Percentiles rank a stretch among this genome's conserved stretches.
phyloP scores from a whole-genome alignment of 1,140 invertebrate species.

The Samia ricini region DNA sequence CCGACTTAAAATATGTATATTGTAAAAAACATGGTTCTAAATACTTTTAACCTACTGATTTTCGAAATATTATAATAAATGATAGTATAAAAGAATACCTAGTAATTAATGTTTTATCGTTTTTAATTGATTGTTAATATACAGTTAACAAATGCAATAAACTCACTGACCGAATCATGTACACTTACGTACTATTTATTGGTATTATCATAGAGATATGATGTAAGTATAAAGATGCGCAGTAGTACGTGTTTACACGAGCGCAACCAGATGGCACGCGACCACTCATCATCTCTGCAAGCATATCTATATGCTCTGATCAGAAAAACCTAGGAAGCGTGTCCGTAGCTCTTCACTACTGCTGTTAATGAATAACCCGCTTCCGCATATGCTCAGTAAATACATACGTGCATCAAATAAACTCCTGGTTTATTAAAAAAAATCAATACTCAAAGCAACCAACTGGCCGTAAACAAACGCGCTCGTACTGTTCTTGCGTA shows the following conservation, averaged over 20 bases:
- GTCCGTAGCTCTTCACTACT: conserved; percentile 1
- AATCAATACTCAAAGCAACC: conserved; percentile 8
- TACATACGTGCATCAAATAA: not conserved
- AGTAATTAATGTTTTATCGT: too few species aligned
- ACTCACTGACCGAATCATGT: conserved; percentile 42
- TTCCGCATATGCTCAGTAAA: conserved; percentile 39
- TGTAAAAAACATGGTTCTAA: too few species aligned
- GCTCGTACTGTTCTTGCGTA: too few species aligned
- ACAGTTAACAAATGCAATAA: conserved; percentile 45
- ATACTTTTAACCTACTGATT: too few species aligned
- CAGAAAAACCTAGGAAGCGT: conserved; percentile 62
- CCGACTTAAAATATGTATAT: too few species aligned
- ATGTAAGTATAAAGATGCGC: conserved; percentile 36
- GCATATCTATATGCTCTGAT: not conserved
- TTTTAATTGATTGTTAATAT: too few species aligned
- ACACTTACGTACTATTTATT: conserved; percentile 27
- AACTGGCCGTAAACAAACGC: conserved; percentile 47
- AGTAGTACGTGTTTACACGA: conserved; percentile 29
- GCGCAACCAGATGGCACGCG: conserved; percentile 45
- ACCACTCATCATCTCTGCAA: conserved; percentile 24
- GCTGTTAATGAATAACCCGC: conserved; percentile 24
- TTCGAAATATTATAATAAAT: too few species aligned
- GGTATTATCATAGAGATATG: conserved; percentile 38
- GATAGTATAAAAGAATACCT: too few species aligned
- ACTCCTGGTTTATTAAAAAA: conserved; percentile 2